Evolutionary conservation across 2,888 invertebrate genomes (phyloP).

Genomic region (Brachypalpus laphriformis): DNA sequence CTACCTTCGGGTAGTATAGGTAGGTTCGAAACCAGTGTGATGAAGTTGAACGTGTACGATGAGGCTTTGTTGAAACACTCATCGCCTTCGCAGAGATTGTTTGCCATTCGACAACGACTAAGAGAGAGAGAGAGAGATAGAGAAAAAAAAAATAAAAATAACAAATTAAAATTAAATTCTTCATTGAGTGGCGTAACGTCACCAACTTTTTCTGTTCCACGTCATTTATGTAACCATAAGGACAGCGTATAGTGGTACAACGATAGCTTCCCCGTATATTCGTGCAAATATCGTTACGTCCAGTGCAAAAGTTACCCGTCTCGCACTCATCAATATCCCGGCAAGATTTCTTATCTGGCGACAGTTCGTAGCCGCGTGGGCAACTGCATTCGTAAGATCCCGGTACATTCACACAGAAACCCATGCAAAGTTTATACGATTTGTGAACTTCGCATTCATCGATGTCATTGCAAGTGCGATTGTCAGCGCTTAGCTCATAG

Average conservation of each 20-base stretch:
- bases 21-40: conserved; percentile 94
- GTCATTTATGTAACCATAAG: conserved; percentile 92
- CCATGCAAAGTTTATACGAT: conserved; percentile 88
- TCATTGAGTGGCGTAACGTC: neutral
- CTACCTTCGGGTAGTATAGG: conserved; percentile 85
- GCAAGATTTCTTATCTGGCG: conserved; percentile 90
- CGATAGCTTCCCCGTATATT: conserved; percentile 95
- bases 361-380: conserved; percentile 90
- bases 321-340: conserved; percentile 91
- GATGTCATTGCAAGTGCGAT: conserved; percentile 86
- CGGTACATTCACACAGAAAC: conserved; percentile 92
- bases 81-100: conserved; percentile 88
- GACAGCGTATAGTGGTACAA: conserved; percentile 94
- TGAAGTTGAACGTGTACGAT: conserved; percentile 95
- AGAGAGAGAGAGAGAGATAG: too few species aligned
- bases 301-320: conserved; percentile 83
- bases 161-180: neutral
- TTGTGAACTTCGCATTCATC: conserved; percentile 93
- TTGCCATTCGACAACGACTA: conserved; percentile 91
- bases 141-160: neutral
- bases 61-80: conserved; percentile 91
- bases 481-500: conserved; percentile 90
- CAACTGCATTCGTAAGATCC: conserved; percentile 93
- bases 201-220: conserved; percentile 91
- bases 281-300: conserved; percentile 91